A percentile compares a stretch with the other conserved stretches of the same genome.
Evolutionary conservation across 2,888 invertebrate genomes (phyloP).

Genomic region (Hyalella azteca): DNA sequence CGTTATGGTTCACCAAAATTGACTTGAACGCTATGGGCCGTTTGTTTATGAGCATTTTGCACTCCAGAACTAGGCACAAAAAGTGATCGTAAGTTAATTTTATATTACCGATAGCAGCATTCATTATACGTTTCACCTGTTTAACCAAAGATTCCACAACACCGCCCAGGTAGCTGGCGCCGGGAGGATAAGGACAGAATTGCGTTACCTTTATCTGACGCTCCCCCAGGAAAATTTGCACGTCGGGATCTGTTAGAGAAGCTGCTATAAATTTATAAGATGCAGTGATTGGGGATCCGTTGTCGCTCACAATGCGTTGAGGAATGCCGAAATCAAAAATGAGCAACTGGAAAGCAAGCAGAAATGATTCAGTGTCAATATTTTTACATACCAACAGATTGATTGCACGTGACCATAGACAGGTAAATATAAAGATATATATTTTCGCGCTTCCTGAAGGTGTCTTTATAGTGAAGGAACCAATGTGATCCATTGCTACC

Average conservation of each 20-base stretch:
- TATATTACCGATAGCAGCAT: neutral
- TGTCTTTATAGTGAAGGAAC: too few species aligned
- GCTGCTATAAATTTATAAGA: neutral
- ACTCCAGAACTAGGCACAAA: neutral
- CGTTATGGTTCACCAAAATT: too few species aligned
- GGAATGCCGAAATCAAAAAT: neutral
- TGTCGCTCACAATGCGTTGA: neutral
- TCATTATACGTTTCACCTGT: neutral
- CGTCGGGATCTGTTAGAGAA: neutral
- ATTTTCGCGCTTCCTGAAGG: neutral
- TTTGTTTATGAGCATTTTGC: conserved; percentile 10
- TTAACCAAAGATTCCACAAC: conserved; percentile 14
- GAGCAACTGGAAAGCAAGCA: neutral
- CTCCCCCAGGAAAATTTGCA: neutral
- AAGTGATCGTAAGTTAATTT: neutral
- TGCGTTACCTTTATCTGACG: neutral
- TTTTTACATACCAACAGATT: neutral
- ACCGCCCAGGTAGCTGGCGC: neutral
- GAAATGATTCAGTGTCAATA: conserved; percentile 14
- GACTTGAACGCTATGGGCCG: too few species aligned
- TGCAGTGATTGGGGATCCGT: too few species aligned
- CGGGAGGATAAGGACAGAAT: neutral
- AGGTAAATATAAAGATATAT: neutral
- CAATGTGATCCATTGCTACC: neutral
- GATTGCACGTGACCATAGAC: neutral